A percentile compares a stretch with the other conserved stretches of the same genome.
phyloP scores from a whole-genome alignment of 2,888 invertebrate genomes.

The Gastracanthus pulcherrimus region DNA sequence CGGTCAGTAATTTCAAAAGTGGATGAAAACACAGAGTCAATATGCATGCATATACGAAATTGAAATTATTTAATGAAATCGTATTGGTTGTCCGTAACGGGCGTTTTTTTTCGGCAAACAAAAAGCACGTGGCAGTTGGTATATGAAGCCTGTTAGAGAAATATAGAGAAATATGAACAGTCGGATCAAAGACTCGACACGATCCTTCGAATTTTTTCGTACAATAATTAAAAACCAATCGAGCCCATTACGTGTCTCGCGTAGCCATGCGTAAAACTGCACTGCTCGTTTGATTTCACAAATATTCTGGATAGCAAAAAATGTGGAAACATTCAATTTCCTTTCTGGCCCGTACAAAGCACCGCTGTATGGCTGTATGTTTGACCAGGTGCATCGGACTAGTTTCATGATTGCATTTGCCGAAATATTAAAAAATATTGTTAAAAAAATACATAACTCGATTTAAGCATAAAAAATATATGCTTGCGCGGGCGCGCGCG shows the following conservation, averaged over 20 bases:
- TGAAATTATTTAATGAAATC: constrained; percentile 47
- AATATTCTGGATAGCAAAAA: constrained; percentile 54
- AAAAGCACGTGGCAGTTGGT: neutral
- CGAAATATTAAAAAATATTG: constrained; percentile 47
- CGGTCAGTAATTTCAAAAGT: neutral
- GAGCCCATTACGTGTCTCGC: constrained; percentile 48
- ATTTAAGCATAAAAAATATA: constrained; percentile 48
- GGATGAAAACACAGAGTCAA: constrained; percentile 21
- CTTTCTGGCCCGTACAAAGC: constrained; percentile 44
- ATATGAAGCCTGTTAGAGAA: constrained; percentile 27
- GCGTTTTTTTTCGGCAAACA: constrained; percentile 21
- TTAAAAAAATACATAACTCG: constrained; percentile 51
- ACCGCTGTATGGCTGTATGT: constrained; percentile 1
- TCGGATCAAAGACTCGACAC: constrained; percentile 52
- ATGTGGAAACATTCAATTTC: constrained; percentile 54
- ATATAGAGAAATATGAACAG: constrained; percentile 34
- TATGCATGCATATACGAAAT: constrained; percentile 28
- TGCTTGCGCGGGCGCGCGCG: neutral
- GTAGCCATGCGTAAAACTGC: constrained; percentile 61
- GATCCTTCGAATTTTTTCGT: constrained; percentile 51
- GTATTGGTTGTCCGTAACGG: neutral
- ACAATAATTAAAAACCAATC: constrained; percentile 66
- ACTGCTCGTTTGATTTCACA: constrained; percentile 50
- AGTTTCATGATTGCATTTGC: constrained; percentile 46
- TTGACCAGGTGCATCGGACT: constrained; percentile 55